Conservation (phyloP, 2,797 vertebrate species). For the Nyctibius grandis region DNA sequence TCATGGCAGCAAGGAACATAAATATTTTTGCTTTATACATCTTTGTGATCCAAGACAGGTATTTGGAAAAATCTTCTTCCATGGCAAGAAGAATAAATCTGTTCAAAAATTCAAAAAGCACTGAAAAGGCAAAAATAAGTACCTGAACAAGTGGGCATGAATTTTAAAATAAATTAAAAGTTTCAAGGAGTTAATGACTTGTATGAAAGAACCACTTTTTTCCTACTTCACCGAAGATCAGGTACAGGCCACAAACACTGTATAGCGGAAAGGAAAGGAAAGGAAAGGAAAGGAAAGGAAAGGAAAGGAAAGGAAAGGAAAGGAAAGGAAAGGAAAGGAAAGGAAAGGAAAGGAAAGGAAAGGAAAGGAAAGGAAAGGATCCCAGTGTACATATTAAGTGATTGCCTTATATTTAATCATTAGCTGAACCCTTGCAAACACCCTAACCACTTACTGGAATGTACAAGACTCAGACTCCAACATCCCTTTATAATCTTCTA, state of each 20-base stretch:
- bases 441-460: background rate
- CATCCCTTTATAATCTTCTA: background rate
- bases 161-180: background rate
- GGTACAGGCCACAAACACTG: background rate
- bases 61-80: background rate
- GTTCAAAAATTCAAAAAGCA: background rate
- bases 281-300: background rate
- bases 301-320: background rate
- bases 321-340: background rate
- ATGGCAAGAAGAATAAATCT: background rate
- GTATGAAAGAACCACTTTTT: background rate
- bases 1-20: background rate
- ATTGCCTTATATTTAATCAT: background rate
- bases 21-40: background rate
- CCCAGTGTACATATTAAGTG: background rate
- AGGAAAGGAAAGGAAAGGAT: background rate
- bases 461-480: background rate
- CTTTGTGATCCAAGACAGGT: background rate
- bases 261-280: background rate
- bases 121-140: background rate
- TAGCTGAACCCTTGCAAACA: background rate
- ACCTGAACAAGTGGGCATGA: fast-evolving
- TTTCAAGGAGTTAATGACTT: background rate
- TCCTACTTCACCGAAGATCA: background rate
- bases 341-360: background rate